These are phyloP conservation scores for Hermodice carunculata DNA, from an alignment of 2,888 invertebrate genomes.

Conservation along the genomic window DNA sequence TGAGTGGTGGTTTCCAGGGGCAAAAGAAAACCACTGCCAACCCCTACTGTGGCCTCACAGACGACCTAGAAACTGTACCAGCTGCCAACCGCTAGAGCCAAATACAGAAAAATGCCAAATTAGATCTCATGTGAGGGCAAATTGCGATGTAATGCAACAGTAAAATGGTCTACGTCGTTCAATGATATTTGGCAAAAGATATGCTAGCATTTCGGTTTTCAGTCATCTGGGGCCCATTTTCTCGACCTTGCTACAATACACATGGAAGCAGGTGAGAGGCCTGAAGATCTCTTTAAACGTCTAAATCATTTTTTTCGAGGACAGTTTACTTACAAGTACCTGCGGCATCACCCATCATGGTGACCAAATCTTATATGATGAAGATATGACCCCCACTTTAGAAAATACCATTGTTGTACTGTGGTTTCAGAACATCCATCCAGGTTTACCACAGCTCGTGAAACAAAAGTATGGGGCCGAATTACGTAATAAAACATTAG, in stretches of 20 bases:
- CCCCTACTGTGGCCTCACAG: no score
- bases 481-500: no score
- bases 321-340: not conserved
- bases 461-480: no score
- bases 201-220: not conserved
- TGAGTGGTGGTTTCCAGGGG: no score
- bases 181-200: not conserved
- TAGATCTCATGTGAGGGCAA: slow-evolving; percentile 26
- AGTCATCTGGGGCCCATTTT: not conserved
- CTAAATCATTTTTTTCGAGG: not conserved
- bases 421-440: no score
- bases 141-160: no score
- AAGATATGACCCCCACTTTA: no score
- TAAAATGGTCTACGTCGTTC: not conserved
- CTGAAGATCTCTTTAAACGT: not conserved
- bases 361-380: not conserved
- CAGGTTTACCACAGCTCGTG: no score
- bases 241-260: not conserved
- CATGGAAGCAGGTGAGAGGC: not conserved
- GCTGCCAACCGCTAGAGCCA: no score
- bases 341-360: not conserved
- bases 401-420: no score
- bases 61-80: not conserved
- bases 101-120: slow-evolving; percentile 15
- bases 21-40: no score